Conservation (phyloP, 1,140 invertebrate species). For the Nilaparvata lugens region DNA sequence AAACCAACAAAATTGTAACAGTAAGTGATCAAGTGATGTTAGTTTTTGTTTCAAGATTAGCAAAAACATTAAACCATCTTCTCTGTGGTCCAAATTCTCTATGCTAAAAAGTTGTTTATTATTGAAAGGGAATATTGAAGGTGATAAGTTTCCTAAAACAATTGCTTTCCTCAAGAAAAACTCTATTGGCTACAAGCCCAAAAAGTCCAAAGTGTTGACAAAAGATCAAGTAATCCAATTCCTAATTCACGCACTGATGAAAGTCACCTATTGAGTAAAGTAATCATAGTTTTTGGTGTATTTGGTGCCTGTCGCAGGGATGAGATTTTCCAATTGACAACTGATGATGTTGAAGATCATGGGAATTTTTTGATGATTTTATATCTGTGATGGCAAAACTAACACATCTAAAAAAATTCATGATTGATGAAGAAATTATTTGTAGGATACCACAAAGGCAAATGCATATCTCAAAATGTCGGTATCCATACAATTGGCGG, state of each 20-base stretch:
- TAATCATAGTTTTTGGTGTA: not conserved
- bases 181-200: not conserved
- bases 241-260: not conserved
- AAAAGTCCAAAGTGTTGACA: not conserved
- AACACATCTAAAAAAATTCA: not conserved
- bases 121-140: not conserved
- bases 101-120: slow-evolving; percentile 2
- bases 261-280: not conserved
- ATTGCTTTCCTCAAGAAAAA: not conserved
- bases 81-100: slow-evolving; percentile 1
- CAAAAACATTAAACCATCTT: not conserved
- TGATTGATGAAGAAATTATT: slow-evolving; percentile 1
- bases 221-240: not conserved
- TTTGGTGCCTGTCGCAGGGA: not conserved
- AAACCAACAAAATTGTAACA: no score
- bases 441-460: not conserved
- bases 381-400: not conserved
- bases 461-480: slow-evolving; percentile 1
- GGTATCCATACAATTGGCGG: slow-evolving; percentile 4
- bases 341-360: not conserved
- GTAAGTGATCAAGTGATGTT: not conserved
- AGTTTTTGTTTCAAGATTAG: not conserved
- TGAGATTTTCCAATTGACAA: not conserved
- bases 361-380: not conserved
- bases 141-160: not conserved